Percentiles rank a stretch among this genome's conserved stretches.
Conservation (phyloP, 2,797 vertebrate genomes). For the Eulemur rubriventer region DNA sequence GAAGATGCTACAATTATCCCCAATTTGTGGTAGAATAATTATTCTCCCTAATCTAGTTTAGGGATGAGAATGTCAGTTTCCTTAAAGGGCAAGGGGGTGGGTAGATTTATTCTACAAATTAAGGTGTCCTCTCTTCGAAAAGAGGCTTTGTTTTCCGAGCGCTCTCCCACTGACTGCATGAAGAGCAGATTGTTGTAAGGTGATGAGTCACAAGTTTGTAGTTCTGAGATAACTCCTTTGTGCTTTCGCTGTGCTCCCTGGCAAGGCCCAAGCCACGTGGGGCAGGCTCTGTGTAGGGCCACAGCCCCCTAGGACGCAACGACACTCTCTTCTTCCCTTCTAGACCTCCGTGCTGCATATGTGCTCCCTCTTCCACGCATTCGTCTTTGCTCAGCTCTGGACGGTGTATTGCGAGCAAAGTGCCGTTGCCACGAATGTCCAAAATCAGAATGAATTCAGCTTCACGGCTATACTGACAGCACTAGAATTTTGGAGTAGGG, state of each 20-base stretch:
- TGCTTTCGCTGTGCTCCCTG: not conserved
- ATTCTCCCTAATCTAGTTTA: not conserved
- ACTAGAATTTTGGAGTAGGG: slow-evolving; percentile 98
- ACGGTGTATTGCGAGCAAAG: slow-evolving; percentile 99
- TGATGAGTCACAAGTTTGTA: not conserved
- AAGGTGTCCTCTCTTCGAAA: not conserved
- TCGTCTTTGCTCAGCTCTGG: slow-evolving; percentile 99
- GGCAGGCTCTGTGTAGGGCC: not conserved
- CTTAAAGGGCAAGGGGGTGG: not conserved
- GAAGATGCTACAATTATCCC: not conserved
- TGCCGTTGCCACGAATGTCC: slow-evolving; percentile 92
- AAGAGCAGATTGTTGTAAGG: not conserved
- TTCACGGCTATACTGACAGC: slow-evolving; percentile 97
- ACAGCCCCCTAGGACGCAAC: not conserved
- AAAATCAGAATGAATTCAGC: slow-evolving; percentile 97
- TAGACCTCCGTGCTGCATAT: slow-evolving; percentile 99
- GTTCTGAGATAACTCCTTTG: not conserved
- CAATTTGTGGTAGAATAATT: not conserved
- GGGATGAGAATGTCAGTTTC: not conserved
- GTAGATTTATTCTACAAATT: not conserved
- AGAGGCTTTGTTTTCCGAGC: slow-evolving; percentile 10
- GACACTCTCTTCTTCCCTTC: slow-evolving; percentile 40
- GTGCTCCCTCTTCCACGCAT: slow-evolving; percentile 99
- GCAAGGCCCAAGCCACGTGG: accelerated
- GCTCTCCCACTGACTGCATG: not conserved